A percentile compares a stretch with the other conserved stretches of the same genome.
These are phyloP conservation scores for Poeciliopsis turneri DNA, from an alignment of 2,797 vertebrate species.

Conservation along the genomic window DNA sequence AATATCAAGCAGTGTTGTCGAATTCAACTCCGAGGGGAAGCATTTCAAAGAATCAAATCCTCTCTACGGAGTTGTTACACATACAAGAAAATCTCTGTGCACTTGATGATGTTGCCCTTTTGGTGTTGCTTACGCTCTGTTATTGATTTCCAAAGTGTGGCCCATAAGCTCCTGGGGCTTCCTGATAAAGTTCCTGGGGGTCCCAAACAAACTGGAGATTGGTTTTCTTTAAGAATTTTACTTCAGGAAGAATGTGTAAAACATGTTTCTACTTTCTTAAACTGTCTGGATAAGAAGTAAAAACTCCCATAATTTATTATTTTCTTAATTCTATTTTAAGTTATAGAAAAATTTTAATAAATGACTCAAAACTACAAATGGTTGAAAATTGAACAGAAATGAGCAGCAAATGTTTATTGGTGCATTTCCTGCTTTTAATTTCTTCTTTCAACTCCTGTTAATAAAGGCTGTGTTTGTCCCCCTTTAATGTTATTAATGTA, in stretches of 20 bases:
- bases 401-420: neutral
- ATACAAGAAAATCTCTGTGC: conserved; percentile 67
- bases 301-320: conserved; percentile 2
- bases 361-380: neutral
- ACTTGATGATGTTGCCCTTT: conserved; percentile 74
- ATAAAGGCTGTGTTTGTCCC: neutral
- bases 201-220: conserved; percentile 31
- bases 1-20: conserved; percentile 84
- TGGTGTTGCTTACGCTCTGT: conserved; percentile 66
- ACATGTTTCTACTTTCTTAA: neutral
- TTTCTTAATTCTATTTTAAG: neutral
- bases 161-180: conserved; percentile 40
- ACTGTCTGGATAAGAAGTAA: neutral
- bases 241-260: neutral
- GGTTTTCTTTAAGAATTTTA: neutral
- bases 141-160: conserved; percentile 77
- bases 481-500: neutral
- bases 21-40: conserved; percentile 83
- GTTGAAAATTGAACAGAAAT: neutral
- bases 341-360: neutral
- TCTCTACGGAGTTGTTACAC: conserved; percentile 75
- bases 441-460: neutral
- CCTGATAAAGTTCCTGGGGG: conserved; percentile 42
- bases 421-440: neutral
- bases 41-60: conserved; percentile 87